Evolutionary conservation across 2,113 vertebrate genomes (phyloP), one percentile per base, ranked within the genome.

Genomic region (Promerops cafer): DNA sequence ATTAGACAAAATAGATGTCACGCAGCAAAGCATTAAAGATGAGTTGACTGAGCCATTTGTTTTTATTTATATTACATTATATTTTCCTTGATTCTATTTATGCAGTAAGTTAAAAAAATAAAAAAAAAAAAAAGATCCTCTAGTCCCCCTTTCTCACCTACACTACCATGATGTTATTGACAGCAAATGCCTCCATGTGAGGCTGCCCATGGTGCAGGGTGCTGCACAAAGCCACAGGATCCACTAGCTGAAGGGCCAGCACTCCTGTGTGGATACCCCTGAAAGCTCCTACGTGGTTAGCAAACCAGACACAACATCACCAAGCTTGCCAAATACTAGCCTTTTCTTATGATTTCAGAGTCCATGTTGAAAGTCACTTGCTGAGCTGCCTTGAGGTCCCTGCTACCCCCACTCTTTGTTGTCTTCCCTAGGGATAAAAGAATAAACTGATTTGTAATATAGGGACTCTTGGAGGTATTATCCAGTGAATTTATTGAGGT

Each of bases 1-100:
- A 98, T 98, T 98, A 98, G 95, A 97, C 81, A 96, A 97, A 98
- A 98, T 98, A 97, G 96, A 98, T 97, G 96, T 97, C 96, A 97
- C 7, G 19, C 30, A 56, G 93, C 92, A 98, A 98, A 97, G 83
- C 97, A 98, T 98, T 98, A 97, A 97, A 98, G 96, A 97, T 96
- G 96, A 97, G 95, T 98, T 97, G 97, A 97, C 94, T 95, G 93
- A 97, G 91, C 87, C 97, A 98, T 98, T 98, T 98, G 92, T 98
- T 98, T 98, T 98, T 97, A 97, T 95, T 97, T 98, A 96, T 97
- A 97, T 96, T 97, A 94, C 94, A 95, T 97, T 97, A 95, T 96
- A 97, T 98, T 98, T 97, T 97, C 85, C 81, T 95, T 91, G 27
- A 89, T 89, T 85, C 75, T 94, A 91, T 96, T 97, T 96, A 97